Conservation (phyloP, 2,888 invertebrate genomes). For the Eupithecia vulgata region DNA sequence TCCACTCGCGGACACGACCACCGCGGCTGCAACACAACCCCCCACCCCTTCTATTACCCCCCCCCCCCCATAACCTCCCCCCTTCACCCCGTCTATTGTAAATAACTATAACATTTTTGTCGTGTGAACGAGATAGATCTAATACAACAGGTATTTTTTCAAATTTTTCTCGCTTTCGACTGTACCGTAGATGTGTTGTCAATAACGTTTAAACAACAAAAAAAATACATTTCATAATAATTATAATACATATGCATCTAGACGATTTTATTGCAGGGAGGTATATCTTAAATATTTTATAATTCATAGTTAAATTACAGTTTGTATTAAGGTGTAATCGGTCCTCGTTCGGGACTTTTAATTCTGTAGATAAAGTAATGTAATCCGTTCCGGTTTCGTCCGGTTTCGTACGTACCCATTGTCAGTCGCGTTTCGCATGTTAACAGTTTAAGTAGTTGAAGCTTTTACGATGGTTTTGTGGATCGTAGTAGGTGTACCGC, state of each 20-base stretch:
- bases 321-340: conserved; percentile 69
- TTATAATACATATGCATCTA: conserved; percentile 74
- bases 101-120: conserved; percentile 82
- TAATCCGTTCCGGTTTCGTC: conserved; percentile 56
- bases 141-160: conserved; percentile 83
- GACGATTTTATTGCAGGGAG: conserved; percentile 81
- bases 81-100: conserved; percentile 76
- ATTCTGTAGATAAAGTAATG: conserved; percentile 65
- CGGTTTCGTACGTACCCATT: conserved; percentile 51
- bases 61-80: conserved; percentile 45
- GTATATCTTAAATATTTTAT: conserved; percentile 81
- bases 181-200: conserved; percentile 84
- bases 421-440: conserved; percentile 59
- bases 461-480: conserved; percentile 58
- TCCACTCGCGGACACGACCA: conserved; percentile 63
- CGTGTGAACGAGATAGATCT: conserved; percentile 81
- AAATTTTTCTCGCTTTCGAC: conserved; percentile 83
- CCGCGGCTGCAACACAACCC: conserved; percentile 61
- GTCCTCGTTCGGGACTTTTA: conserved; percentile 69
- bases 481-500: conserved; percentile 53
- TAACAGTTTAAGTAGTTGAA: conserved; percentile 61
- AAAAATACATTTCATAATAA: conserved; percentile 81
- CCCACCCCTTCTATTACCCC: conserved; percentile 49
- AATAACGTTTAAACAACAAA: conserved; percentile 79
- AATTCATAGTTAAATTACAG: conserved; percentile 80